Percentiles rank a stretch among this genome's conserved stretches.
Evolutionary conservation across 35 echinoderm and acorn worm species (phyloP).

Genomic region (Diadema setosum): DNA sequence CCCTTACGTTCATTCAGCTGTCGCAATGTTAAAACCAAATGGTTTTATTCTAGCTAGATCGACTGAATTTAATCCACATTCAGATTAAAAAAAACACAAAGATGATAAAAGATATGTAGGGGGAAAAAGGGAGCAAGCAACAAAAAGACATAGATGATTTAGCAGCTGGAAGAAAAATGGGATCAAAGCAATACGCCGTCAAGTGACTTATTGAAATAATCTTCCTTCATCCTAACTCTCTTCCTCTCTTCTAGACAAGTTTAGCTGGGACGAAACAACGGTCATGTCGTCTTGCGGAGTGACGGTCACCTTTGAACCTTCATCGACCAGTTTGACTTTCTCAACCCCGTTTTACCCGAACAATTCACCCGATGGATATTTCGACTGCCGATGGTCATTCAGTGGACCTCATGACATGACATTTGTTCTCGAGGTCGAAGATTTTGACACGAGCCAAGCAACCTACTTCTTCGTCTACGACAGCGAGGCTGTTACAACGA

Average conservation of each 20-base stretch:
- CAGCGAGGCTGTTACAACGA: background rate
- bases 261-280: background rate
- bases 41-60: no score
- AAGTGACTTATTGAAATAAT: background rate
- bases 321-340: background rate
- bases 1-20: no score
- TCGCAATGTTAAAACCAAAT: no score
- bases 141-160: no score
- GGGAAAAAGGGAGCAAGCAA: no score
- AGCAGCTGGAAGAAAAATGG: no score
- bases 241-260: no score
- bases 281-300: background rate
- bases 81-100: no score
- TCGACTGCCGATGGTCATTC: slow-evolving; percentile 1
- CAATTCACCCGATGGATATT: background rate
- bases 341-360: background rate
- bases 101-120: no score
- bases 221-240: no score
- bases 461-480: background rate
- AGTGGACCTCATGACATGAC: background rate
- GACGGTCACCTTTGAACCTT: background rate
- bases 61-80: no score
- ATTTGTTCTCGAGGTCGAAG: background rate
- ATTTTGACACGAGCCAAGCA: background rate
- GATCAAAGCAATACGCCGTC: no score